These are phyloP conservation scores for Dysmachus trigonus DNA, from an alignment of 2,888 invertebrate species.

Conservation along the genomic window DNA sequence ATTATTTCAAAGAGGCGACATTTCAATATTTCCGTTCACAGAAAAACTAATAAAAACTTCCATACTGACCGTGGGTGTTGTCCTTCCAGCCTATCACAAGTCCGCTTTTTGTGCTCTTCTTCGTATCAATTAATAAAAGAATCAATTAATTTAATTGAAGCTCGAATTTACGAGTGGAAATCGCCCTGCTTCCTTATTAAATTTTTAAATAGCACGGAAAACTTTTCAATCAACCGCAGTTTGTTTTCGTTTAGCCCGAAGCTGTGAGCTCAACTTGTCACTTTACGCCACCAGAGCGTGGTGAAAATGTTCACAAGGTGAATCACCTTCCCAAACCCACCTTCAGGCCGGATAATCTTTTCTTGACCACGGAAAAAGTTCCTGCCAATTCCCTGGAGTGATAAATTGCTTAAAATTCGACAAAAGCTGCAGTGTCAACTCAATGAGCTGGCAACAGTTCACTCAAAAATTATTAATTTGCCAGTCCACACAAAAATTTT, in stretches of 20 bases:
- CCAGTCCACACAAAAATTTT: neutral
- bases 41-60: neutral
- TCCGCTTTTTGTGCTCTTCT: neutral
- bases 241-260: constrained; percentile 23
- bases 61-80: constrained; percentile 34
- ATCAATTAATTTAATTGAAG: neutral
- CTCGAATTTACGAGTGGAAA: neutral
- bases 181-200: constrained; percentile 14
- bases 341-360: neutral
- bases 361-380: neutral
- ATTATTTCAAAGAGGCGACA: neutral
- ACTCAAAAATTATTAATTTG: neutral
- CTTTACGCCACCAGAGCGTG: neutral
- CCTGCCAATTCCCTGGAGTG: neutral
- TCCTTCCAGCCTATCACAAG: neutral
- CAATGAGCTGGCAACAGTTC: neutral
- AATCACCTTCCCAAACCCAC: neutral
- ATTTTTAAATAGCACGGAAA: neutral
- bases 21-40: neutral
- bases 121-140: neutral
- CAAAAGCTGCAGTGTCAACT: neutral
- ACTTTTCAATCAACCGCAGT: neutral
- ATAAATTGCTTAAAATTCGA: neutral
- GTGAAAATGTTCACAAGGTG: neutral
- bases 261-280: neutral